Percentiles rank a stretch among this genome's conserved stretches.
phyloP scores from a whole-genome alignment of 2,888 invertebrate genomes.

The Abscondita cerata region DNA sequence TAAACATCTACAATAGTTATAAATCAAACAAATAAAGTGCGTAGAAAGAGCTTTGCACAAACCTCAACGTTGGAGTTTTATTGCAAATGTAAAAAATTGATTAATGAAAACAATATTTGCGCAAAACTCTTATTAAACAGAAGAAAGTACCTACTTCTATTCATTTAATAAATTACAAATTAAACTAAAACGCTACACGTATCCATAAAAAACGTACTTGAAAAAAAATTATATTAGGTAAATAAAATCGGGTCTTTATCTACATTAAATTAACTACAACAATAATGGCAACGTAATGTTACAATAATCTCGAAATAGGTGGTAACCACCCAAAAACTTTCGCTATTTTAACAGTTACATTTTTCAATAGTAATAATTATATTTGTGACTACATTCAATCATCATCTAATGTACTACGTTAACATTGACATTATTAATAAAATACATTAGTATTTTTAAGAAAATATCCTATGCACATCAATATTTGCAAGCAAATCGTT shows the following conservation, averaged over 20 bases:
- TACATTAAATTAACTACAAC: constrained; percentile 1
- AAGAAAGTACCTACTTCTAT: not conserved
- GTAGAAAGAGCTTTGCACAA: no score
- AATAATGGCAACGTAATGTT: constrained; percentile 1
- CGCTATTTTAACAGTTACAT: not conserved
- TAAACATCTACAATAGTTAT: constrained; percentile 13
- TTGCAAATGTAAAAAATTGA: no score
- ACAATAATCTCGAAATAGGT: not conserved
- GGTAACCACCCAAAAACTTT: not conserved
- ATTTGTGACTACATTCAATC: not conserved
- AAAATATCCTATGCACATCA: constrained; percentile 30
- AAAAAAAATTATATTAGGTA: not conserved
- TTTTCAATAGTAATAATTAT: constrained; percentile 4
- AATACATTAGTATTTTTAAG: constrained; percentile 28
- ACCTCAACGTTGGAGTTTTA: no score
- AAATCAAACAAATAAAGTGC: not conserved
- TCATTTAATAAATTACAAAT: constrained; percentile 4
- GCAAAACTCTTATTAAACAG: no score
- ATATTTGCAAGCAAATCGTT: constrained; percentile 27
- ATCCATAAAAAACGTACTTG: not conserved
- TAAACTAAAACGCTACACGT: not conserved
- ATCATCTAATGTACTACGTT: constrained; percentile 12
- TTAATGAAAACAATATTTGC: no score
- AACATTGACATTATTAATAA: constrained; percentile 23
- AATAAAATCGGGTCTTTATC: not conserved